Evolutionary conservation across 35 echinoderm and acorn worm genomes (phyloP).

Genomic region (Lytechinus pictus): DNA sequence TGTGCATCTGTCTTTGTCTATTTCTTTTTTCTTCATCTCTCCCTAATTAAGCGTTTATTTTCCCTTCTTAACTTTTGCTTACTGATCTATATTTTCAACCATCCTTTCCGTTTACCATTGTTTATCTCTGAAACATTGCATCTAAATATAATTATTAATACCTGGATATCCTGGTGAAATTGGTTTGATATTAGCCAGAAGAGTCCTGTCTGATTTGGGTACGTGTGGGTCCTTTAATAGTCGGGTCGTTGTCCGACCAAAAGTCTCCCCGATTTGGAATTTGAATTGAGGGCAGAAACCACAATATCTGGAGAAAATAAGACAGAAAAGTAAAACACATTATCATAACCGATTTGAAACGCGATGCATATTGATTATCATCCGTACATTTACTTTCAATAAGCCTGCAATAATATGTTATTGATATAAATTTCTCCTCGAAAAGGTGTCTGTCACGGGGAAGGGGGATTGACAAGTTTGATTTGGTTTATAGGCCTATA

Average conservation of each 20-base stretch:
- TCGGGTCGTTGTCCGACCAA: constrained; percentile 90
- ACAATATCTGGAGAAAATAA: constrained; percentile 79
- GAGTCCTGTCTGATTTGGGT: constrained; percentile 66
- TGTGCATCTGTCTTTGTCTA: neutral
- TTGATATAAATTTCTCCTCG: too few relatives aligned
- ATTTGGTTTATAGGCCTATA: too few relatives aligned
- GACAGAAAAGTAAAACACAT: too few relatives aligned
- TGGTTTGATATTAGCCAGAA: constrained; percentile 82
- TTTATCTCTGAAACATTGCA: neutral
- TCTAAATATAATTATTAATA: neutral
- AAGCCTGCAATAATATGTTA: too few relatives aligned
- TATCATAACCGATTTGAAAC: too few relatives aligned
- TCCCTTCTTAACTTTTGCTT: neutral
- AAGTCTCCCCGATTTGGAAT: constrained; percentile 96
- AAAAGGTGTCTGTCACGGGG: too few relatives aligned
- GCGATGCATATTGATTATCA: too few relatives aligned
- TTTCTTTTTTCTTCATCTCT: neutral
- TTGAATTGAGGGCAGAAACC: constrained; percentile 99
- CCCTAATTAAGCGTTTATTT: neutral
- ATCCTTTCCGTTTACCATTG: neutral
- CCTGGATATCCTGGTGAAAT: constrained; percentile 20
- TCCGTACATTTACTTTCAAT: too few relatives aligned
- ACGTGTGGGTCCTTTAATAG: constrained; percentile 83
- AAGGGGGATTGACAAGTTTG: too few relatives aligned
- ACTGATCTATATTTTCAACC: neutral